A percentile compares a stretch with the other conserved stretches of the same genome.
Conservation (phyloP, 1,140 invertebrate species). For the Globodera ellingtonae region DNA sequence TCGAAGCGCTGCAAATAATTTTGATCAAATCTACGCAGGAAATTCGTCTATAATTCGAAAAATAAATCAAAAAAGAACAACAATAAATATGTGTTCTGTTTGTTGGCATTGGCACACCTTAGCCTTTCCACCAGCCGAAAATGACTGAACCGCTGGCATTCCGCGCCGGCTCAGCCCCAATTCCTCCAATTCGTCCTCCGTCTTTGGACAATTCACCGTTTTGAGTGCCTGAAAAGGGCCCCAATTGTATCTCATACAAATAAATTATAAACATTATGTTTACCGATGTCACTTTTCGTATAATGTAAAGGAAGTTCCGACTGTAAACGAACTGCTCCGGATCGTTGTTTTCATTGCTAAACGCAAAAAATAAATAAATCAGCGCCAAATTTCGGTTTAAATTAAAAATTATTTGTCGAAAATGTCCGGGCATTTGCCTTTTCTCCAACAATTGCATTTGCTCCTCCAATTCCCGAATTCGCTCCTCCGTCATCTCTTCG, state of each 20-base stretch:
- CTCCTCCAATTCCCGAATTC: constrained; percentile 6
- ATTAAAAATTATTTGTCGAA: background rate
- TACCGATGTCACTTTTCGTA: constrained; percentile 25
- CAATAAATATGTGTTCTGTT: too few relatives aligned
- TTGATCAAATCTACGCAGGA: too few relatives aligned
- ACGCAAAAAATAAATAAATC: background rate
- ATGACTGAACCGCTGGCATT: constrained; percentile 16
- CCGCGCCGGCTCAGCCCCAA: constrained; percentile 26
- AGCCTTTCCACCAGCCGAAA: background rate
- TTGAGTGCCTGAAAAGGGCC: constrained; percentile 5
- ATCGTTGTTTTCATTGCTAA: constrained; percentile 24
- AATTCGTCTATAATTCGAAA: too few relatives aligned
- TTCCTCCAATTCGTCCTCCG: constrained; percentile 31
- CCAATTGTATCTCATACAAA: background rate
- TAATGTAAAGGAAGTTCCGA: constrained; percentile 17
- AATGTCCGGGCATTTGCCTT: background rate
- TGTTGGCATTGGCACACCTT: constrained; percentile 15
- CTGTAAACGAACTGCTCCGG: constrained; percentile 21
- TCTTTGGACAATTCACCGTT: constrained; percentile 27
- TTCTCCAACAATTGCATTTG: constrained; percentile 9
- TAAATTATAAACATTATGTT: background rate
- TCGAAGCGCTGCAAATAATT: constrained; percentile 13
- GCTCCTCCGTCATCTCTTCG: background rate
- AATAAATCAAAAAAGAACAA: too few relatives aligned
- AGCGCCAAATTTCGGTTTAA: background rate